These are phyloP conservation scores for Scarus forsteni DNA, from an alignment of 2,797 vertebrate species.

Conservation along the genomic window DNA sequence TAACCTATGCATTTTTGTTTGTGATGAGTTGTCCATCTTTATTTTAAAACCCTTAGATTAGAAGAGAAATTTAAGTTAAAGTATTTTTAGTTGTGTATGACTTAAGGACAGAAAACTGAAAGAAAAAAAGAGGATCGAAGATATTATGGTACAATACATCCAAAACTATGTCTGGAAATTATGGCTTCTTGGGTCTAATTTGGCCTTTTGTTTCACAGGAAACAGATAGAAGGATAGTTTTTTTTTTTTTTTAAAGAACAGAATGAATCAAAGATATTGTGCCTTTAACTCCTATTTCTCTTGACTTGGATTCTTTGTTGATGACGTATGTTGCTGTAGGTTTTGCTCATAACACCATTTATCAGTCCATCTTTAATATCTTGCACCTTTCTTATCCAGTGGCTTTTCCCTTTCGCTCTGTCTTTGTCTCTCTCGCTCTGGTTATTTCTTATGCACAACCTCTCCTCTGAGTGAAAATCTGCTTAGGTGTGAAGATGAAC, in stretches of 20 bases:
- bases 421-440: not conserved
- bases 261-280: slow-evolving; percentile 12
- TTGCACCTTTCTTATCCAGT: slow-evolving; percentile 1
- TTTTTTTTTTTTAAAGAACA: not conserved
- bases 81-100: too few species aligned
- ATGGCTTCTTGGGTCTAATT: not conserved
- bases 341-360: slow-evolving; percentile 7
- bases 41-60: too few species aligned
- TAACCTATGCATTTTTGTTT: too few species aligned
- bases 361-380: slow-evolving; percentile 26
- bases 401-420: not conserved
- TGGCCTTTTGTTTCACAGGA: too few species aligned
- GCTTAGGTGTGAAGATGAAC: not conserved
- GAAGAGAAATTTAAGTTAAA: too few species aligned
- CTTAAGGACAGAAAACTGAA: too few species aligned
- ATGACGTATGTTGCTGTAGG: slow-evolving; percentile 8
- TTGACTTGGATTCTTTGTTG: slow-evolving; percentile 17
- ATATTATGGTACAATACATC: too few species aligned
- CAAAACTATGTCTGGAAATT: not conserved
- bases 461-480: not conserved
- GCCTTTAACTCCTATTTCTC: not conserved
- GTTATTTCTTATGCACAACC: not conserved
- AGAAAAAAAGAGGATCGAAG: too few species aligned
- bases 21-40: too few species aligned
- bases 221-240: too few species aligned